A percentile compares a stretch with the other conserved stretches of the same genome.
These are phyloP conservation scores for Notamacropus eugenii DNA, from an alignment of 2,797 vertebrate genomes.

Conservation along the genomic window DNA sequence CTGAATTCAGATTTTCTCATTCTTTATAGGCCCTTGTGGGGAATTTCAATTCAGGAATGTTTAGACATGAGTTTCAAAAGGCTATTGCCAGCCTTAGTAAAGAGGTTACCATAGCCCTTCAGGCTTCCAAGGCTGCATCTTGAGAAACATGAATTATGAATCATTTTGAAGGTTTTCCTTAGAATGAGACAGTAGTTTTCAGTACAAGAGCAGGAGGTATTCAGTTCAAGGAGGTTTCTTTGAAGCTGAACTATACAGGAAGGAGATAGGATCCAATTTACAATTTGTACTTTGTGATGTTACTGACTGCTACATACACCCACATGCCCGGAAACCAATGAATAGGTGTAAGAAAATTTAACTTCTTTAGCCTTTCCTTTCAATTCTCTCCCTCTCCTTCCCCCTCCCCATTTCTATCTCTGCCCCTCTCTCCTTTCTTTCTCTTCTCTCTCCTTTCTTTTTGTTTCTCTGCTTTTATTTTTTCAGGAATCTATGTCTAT, in stretches of 20 bases:
- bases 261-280: neutral
- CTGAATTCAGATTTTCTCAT: neutral
- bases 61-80: neutral
- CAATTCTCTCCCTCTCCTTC: neutral
- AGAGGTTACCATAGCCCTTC: neutral
- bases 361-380: neutral
- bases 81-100: neutral
- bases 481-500: neutral
- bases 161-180: neutral
- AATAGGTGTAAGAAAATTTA: neutral
- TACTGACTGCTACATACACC: neutral
- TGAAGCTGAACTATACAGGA: neutral
- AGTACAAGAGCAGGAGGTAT: neutral
- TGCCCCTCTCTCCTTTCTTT: neutral
- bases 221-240: neutral
- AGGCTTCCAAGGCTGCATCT: neutral
- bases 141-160: neutral
- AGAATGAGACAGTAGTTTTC: slow-evolving; percentile 15
- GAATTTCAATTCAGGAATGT: neutral
- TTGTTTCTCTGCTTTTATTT: neutral
- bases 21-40: neutral
- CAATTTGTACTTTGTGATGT: neutral
- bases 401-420: neutral
- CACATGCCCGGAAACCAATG: neutral
- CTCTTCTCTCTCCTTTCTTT: neutral